phyloP scores from a whole-genome alignment of 2,113 vertebrate genomes.

The Dinomys branickii region DNA sequence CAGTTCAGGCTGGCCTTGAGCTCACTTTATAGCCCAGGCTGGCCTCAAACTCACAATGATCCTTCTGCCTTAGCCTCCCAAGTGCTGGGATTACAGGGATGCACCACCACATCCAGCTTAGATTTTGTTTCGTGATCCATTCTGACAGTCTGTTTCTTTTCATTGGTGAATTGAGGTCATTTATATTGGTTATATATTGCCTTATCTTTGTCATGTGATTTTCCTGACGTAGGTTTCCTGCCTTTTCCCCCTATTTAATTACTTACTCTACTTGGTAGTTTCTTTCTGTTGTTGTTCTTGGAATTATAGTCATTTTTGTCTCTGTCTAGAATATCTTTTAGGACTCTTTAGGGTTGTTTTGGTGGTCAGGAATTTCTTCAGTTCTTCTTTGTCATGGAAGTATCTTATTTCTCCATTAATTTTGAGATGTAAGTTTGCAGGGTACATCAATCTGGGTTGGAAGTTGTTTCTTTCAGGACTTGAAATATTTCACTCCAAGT shows the following conservation, averaged over 20 bases:
- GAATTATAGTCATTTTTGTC: not conserved
- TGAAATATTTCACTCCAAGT: not conserved
- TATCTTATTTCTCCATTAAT: not conserved
- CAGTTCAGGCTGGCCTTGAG: no score
- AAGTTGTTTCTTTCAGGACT: not conserved
- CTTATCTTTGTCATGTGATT: not conserved
- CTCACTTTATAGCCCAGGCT: no score
- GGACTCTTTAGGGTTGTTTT: not conserved
- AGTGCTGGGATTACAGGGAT: no score
- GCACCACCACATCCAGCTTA: no score
- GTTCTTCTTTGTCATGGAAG: not conserved
- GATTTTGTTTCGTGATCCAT: no score
- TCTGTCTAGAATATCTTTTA: not conserved
- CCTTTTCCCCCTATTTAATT: not conserved
- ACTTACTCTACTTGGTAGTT: not conserved
- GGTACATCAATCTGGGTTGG: not conserved
- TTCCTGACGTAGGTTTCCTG: not conserved
- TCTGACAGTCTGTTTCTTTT: not conserved
- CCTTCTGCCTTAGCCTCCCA: no score
- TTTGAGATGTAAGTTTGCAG: not conserved
- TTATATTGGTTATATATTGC: not conserved
- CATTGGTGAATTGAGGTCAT: not conserved
- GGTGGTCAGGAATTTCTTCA: not conserved
- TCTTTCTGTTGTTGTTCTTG: not conserved
- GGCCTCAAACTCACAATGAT: no score